Evolutionary conservation across 2,888 invertebrate species (phyloP), one percentile per base, ranked within the genome.

Genomic region (Mechanitis messenoides): DNA sequence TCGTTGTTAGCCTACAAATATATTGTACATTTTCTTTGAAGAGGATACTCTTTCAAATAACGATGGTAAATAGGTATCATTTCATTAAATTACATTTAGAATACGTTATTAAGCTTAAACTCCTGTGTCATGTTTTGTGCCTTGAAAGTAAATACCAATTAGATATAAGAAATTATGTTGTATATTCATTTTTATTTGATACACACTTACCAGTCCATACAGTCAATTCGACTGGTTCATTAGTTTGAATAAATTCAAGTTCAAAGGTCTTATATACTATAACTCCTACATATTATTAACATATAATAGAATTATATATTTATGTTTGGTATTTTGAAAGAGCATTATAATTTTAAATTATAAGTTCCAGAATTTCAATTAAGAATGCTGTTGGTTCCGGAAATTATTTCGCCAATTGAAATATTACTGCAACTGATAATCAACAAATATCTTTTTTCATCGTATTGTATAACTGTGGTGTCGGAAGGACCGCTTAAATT

Each of bases 381-480:
- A 33, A 65, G 42, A 54, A 72, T 70, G 71, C 56, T 70, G 35
- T 33, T 55, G 12, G 33, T 66, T 35, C 64, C 61, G 11, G 50
- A 64, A 54, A 54, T 57, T 62, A 55, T 74, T 20, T 63, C 72
- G 6, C 74, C 85, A 1, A 63, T 89, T 33, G 83, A 84, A 70
- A 69, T 84, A 65, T 73, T 90, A n/a, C 33, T 89, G 47, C 76
- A 82, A 56, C 72, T 68, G 38, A 74, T 90, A 59, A 66, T 83
- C n/a, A 68, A 75, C 47, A 69, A 78, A 55, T 85, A 83, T 72
- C 71, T 90, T n/a, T 62, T 65, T 53, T 66, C 74, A 45, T 79
- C 86, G 9, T 80, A 78, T 57, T 90, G 90, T 63, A 47, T 88
- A n/a, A 77, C 83, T 2, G 58, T 87, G 35, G 72, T 89, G 60